phyloP scores from a whole-genome alignment of 2,113 vertebrate genomes.

The Bubalus kerabau region DNA sequence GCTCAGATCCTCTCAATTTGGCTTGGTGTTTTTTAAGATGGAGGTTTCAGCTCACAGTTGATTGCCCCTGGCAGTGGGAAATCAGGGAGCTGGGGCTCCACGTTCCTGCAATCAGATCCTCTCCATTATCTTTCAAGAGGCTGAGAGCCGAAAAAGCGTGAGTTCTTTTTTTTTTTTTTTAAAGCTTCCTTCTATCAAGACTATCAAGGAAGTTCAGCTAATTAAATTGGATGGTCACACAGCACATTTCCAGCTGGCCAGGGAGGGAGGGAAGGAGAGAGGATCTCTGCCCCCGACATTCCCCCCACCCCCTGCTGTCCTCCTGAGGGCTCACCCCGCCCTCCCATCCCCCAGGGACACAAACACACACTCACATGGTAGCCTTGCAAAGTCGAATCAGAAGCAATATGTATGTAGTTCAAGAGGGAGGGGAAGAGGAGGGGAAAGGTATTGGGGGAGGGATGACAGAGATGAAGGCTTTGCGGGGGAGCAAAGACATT shows the following conservation, averaged over 20 bases:
- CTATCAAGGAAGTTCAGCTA: conserved; percentile 45
- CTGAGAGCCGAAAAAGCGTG: conserved; percentile 26
- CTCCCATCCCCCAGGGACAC: neutral
- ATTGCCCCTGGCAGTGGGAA: conserved; percentile 46
- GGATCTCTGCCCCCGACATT: neutral
- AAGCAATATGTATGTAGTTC: neutral
- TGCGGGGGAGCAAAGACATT: neutral
- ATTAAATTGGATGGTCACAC: conserved; percentile 50
- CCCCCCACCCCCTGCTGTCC: neutral
- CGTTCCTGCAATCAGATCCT: conserved; percentile 46
- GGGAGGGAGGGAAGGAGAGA: neutral
- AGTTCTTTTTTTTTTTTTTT: neutral
- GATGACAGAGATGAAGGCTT: neutral
- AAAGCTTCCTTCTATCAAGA: conserved; percentile 53
- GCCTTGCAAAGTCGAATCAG: neutral
- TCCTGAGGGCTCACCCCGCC: neutral
- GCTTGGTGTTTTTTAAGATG: conserved; percentile 61
- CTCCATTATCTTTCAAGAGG: conserved; percentile 27
- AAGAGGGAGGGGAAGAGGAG: neutral
- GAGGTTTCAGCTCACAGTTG: conserved; percentile 48
- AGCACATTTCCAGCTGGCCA: conserved; percentile 21
- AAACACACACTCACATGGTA: fast-evolving
- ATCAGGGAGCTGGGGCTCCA: conserved; percentile 11
- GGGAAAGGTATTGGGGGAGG: no score
- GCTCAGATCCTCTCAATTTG: conserved; percentile 14